Conservation (phyloP, 2,797 vertebrate species). For the Hemitrygon akajei region DNA sequence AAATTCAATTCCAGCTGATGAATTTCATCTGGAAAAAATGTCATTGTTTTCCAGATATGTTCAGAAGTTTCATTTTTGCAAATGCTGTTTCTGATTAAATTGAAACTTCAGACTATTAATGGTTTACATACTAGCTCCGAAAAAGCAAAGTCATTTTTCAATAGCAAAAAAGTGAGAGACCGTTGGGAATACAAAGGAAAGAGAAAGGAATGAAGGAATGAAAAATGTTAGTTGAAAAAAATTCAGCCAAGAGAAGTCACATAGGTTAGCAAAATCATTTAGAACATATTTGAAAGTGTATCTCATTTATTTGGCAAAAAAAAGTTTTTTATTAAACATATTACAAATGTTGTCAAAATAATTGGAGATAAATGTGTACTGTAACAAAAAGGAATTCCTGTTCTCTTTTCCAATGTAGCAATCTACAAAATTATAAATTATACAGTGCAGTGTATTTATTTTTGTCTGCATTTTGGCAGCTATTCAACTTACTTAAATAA, state of each 20-base stretch:
- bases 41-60: slow-evolving; percentile 33
- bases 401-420: neutral
- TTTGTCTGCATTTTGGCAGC: neutral
- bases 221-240: slow-evolving; percentile 25
- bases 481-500: neutral
- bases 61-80: slow-evolving; percentile 15
- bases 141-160: slow-evolving; percentile 37
- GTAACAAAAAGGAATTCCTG: neutral
- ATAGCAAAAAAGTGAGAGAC: slow-evolving; percentile 28
- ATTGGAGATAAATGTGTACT: neutral
- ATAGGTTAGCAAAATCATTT: slow-evolving; percentile 3
- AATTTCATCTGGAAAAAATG: slow-evolving; percentile 35
- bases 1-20: slow-evolving; percentile 28
- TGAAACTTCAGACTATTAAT: slow-evolving; percentile 38
- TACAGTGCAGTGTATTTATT: neutral
- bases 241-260: slow-evolving; percentile 4
- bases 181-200: slow-evolving; percentile 37
- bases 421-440: slow-evolving; percentile 24
- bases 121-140: slow-evolving; percentile 34
- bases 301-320: neutral
- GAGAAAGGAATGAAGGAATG: slow-evolving; percentile 35
- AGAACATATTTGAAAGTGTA: neutral
- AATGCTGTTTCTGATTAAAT: slow-evolving; percentile 37
- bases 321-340: neutral
- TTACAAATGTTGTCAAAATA: slow-evolving; percentile 7